Evolutionary conservation across 2,888 invertebrate species (phyloP), one percentile per base, ranked within the genome.

Genomic region (Oxyteleia sp.): DNA sequence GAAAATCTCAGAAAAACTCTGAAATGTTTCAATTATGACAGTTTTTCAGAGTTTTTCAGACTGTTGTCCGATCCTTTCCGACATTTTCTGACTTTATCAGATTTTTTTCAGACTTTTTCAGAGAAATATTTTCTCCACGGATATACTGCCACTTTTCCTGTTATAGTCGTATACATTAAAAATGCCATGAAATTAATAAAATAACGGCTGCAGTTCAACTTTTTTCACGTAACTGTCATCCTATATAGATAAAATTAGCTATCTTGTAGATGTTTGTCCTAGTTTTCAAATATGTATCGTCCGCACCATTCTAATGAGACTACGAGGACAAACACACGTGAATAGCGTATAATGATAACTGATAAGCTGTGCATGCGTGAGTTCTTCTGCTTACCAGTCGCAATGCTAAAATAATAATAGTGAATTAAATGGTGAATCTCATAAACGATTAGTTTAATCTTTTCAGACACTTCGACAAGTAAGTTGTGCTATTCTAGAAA

Each of bases 311-410:
- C 38, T 45, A 75, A 75, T 57, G 80, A 82, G 80, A 78, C 81
- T 78, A 81, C 69, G 51, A 78, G 80, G 76, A 57, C 84, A 74
- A 69, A 66, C 68, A 66, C 84, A 71, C 75, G 84, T 74, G 74
- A 59, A 75, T 74, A 69, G 55, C 53, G 20, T 29, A 18, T 32
- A 64, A 51, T 16, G 80, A 71, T 66, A 80, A 71, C 47, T 43
- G 74, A 75, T 81, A 81, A 78, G 63, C 43, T 26, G 13, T 35
- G 49, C 61, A 63, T 41, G 61, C 55, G 76, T 35, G 69, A 7
- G 20, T 45, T 74, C 35, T 53, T 68, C 32, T 49, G 16, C 57
- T 23, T 35, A 74, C 35, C 10, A 49, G 13, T 59, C 10, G 11
- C 49, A 59, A 38, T 41, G 64, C 29, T 68, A 57, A 43, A 11